Evolutionary conservation across 2,113 vertebrate species (phyloP).

Genomic region (Oriolus oriolus): DNA sequence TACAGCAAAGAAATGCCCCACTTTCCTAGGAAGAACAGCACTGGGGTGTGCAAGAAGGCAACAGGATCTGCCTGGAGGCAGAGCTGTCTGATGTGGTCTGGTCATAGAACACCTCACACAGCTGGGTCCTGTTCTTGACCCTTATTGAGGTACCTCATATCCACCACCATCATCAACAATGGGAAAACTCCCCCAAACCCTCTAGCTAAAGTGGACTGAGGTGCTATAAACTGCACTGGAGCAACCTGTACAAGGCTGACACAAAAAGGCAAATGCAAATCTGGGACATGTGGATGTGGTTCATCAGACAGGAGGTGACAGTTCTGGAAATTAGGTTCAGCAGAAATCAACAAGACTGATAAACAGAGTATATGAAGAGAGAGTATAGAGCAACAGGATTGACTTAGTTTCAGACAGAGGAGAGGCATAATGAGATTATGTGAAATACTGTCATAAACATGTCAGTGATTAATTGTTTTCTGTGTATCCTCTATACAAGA

Average conservation of each 20-base stretch:
- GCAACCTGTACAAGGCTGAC: not conserved
- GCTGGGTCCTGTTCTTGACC: fast-evolving
- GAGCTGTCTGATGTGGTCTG: not conserved
- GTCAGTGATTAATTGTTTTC: not conserved
- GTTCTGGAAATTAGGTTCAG: not conserved
- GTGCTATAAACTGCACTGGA: not conserved
- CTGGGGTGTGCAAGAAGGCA: not conserved
- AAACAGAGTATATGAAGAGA: not conserved
- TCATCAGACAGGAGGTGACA: not conserved
- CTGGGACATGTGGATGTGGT: too few relatives aligned
- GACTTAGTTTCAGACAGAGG: not conserved
- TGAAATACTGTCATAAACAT: not conserved
- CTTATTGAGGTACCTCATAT: not conserved
- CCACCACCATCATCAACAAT: not conserved
- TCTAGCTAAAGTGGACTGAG: not conserved
- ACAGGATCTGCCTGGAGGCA: not conserved
- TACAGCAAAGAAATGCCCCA: fast-evolving
- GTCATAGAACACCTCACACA: fast-evolving
- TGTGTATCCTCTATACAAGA: not conserved
- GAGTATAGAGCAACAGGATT: not conserved
- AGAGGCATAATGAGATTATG: not conserved
- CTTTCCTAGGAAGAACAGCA: not conserved
- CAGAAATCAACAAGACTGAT: not conserved
- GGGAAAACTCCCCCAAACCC: not conserved
- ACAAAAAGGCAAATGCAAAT: not conserved